These are phyloP conservation scores for Gambusia affinis DNA, from an alignment of 2,113 vertebrate genomes.

Conservation along the genomic window DNA sequence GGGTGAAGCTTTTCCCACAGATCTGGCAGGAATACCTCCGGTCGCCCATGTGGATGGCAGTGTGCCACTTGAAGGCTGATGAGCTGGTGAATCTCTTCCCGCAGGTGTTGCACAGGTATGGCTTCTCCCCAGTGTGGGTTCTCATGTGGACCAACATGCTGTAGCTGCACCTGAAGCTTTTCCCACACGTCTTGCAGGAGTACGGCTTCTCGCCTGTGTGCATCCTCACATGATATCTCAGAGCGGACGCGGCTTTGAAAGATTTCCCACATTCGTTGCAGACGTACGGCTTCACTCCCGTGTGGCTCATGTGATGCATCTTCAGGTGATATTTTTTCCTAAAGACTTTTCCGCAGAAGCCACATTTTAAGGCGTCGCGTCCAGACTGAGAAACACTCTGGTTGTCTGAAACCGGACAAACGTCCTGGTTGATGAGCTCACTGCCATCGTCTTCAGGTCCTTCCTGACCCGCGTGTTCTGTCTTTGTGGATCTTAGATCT, in stretches of 20 bases:
- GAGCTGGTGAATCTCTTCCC: conserved; percentile 7
- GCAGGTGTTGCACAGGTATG: conserved; percentile 9
- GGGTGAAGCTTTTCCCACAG: not conserved
- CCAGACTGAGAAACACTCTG: rapidly evolving
- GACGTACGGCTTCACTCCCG: conserved; percentile 16
- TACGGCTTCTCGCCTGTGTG: conserved; percentile 29
- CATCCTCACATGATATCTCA: not conserved
- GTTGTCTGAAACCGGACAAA: not conserved
- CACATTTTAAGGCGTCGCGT: not conserved
- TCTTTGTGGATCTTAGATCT: not conserved
- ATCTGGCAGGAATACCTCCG: not conserved
- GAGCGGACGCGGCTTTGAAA: not conserved
- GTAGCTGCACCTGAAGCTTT: no score
- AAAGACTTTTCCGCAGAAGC: conserved; percentile 11
- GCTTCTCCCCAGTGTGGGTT: conserved; percentile 8
- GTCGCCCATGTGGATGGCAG: conserved; percentile 10
- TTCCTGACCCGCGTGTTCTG: no score
- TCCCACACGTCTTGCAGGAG: no score
- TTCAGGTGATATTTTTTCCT: not conserved
- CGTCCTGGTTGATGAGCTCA: no score
- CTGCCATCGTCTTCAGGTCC: not conserved
- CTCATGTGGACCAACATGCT: no score
- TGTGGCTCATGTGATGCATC: not conserved
- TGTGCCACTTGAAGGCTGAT: not conserved
- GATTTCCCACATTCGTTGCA: conserved; percentile 6